Base-by-base conservation (phyloP, 2,888 invertebrate genomes). In the Ectemnius lituratus region DNA sequence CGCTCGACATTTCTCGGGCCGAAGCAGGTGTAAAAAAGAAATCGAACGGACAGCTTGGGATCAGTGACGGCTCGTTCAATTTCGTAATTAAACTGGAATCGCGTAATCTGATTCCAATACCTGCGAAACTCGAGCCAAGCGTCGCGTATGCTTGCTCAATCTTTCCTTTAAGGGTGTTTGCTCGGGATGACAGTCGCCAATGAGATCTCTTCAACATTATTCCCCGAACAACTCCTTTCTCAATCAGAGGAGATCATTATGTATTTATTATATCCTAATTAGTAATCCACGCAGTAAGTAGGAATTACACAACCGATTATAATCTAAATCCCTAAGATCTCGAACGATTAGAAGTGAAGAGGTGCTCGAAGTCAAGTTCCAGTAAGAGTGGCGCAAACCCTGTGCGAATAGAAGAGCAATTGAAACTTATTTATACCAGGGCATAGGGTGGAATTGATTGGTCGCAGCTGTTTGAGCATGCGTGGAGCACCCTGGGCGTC, bases 1-100 rank as follows among this genome's bases (percentile, higher is more conserved):
- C 37, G 37, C 37, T 37, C 37, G 11, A 11, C 37, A 52, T 52
- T 52, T 52, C 16, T 52, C 52, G 37, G 57, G 20, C 13, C 27
- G 64, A 65, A 75, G 37, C 61, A 69, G 66, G 64, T 66, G 67
- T 52, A 60, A 71, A 28, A 2, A 37, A 71, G 46, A 2, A 37
- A 52, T 49, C 8, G 27, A 46, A n/a, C 20, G 14, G n/a, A n/a
- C 46, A 59, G 28, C 49, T 60, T 73, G 6, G 58, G 77, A 74
- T 58, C 62, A 64, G 27, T 76, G 63, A 63, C 63, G 23, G 56
- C 37, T 49, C 56, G 16, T 69, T 73, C 56, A 72, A 79, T 80
- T 82, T 82, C 73, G 73, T 73, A 82, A 81, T 81, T 79, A 70
- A 76, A 70, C 66, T 70, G 64, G 66, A 71, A 66, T 63, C 67